These are phyloP conservation scores for Upupa epops DNA, from an alignment of 2,113 vertebrate species.

Conservation along the genomic window DNA sequence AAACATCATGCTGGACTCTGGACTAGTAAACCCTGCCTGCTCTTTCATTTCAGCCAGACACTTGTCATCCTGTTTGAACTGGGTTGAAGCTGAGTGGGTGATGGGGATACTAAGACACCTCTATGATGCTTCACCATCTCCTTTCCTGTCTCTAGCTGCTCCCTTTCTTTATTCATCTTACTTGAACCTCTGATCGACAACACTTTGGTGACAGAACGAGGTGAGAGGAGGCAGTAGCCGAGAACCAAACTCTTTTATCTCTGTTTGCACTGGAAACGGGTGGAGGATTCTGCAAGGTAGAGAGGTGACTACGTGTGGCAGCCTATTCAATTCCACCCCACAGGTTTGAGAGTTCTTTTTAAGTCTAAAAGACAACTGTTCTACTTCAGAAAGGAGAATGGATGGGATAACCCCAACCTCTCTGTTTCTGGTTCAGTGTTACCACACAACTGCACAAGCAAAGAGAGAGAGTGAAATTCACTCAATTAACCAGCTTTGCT, in stretches of 20 bases:
- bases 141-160: neutral
- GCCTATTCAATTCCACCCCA: neutral
- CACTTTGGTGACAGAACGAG: neutral
- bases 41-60: neutral
- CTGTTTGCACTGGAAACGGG: neutral
- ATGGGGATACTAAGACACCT: neutral
- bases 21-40: neutral
- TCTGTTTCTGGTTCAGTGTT: neutral
- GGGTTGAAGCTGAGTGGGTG: neutral
- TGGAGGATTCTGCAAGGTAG: neutral
- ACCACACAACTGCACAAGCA: neutral
- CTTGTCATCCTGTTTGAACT: neutral
- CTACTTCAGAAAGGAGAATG: neutral
- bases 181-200: neutral
- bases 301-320: neutral
- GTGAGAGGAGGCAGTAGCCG: neutral
- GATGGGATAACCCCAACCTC: neutral
- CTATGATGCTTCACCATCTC: neutral
- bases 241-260: neutral
- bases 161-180: neutral
- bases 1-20: neutral
- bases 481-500: neutral
- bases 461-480: neutral
- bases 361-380: neutral
- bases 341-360: accelerated